Evolutionary conservation across 2,113 vertebrate genomes (phyloP), one percentile per base, ranked within the genome.

Genomic region (Ascaphus truei): DNA sequence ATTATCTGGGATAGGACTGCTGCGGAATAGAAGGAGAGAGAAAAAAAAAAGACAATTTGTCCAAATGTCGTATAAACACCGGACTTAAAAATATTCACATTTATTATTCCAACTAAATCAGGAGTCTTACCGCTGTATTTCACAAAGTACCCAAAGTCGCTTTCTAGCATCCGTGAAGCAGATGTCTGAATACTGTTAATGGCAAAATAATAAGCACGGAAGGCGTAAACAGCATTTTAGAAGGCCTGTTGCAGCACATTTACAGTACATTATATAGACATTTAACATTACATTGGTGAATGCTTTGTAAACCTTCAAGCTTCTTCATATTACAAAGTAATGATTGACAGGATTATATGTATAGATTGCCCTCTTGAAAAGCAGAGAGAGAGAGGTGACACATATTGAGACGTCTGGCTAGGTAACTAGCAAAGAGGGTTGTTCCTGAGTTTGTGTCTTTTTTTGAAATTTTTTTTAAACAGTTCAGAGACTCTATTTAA

Each of bases 391-490:
- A 50, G 3, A 36, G 33, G 31, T 15, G 16, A 52, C n/a, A 1
- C 29, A 16, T n/a, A n/a, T 22, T 23, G 22, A 39, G 20, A 22
- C n/a, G 25, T 59, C 45, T 12, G 43, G 30, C 30, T 20, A 34
- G 16, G 34, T 18, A 16, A 37, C 22, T 29, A 13, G 22, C 30
- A 25, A 57, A 23, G 29, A 36, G 31, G 66, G 33, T 69, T 41
- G 45, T 69, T 69, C 66, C 66, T 69, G 66, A 69, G 66, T 37
- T 69, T n/a, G n/a, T n/a, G n/a, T n/a, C n/a, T n/a, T n/a, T n/a
- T n/a, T n/a, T n/a, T n/a, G n/a, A n/a, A n/a, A n/a, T n/a, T n/a
- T n/a, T 29, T 59, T 30, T 4, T 18, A 41, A 41, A 53, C 20
- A 26, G 23, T 26, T 41, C 39, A 10, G n/a, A 33, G 30, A 68